These are phyloP conservation scores for Lacerta agilis DNA, from an alignment of 2,797 vertebrate genomes.

Conservation along the genomic window DNA sequence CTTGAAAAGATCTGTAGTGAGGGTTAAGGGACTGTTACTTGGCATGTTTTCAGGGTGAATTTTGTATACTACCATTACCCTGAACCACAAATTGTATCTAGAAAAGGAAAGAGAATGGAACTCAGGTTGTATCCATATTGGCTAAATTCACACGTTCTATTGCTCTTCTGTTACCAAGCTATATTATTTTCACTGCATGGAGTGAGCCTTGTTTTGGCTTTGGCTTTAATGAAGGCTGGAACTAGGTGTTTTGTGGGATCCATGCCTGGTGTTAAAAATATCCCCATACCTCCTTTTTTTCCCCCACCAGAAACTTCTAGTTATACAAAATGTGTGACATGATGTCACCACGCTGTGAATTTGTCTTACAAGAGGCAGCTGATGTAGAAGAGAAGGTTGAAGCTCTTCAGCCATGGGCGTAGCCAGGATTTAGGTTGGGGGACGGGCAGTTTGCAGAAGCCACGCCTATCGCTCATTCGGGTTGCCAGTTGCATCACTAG, in stretches of 20 bases:
- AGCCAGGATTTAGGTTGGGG: no score
- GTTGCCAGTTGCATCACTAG: no score
- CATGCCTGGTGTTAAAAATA: background rate
- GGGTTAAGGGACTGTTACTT: background rate
- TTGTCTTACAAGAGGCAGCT: background rate
- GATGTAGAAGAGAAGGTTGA: background rate
- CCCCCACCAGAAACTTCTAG: background rate
- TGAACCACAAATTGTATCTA: background rate
- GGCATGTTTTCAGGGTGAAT: no score
- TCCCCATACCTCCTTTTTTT: background rate
- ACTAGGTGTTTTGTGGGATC: background rate
- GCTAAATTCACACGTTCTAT: background rate
- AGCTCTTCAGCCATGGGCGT: background rate
- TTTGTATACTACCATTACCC: background rate
- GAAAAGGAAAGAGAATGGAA: background rate
- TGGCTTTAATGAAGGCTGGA: background rate
- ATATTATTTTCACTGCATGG: background rate
- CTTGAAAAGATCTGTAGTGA: background rate
- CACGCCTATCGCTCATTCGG: no score
- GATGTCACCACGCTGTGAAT: background rate
- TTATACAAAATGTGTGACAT: background rate
- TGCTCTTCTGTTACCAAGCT: background rate
- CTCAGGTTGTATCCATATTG: background rate
- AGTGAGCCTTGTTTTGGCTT: background rate
- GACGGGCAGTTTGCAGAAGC: no score